These are phyloP conservation scores for Rhynchotus rufescens DNA, from an alignment of 2,797 vertebrate species.

Conservation along the genomic window DNA sequence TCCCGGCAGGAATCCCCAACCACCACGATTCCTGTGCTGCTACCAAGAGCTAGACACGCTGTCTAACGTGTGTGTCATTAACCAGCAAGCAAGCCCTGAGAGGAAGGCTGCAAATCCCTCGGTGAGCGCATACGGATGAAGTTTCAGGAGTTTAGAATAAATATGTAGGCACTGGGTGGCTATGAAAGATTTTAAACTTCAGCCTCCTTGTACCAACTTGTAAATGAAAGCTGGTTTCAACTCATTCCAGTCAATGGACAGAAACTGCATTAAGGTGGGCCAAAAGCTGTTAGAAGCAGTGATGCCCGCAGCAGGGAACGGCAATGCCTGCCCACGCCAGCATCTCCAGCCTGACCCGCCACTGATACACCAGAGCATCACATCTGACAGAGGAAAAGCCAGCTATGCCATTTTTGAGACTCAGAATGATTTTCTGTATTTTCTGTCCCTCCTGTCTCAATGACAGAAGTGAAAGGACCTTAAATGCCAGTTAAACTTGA, in stretches of 20 bases:
- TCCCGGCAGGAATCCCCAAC: constrained; percentile 30
- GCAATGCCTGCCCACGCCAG: neutral
- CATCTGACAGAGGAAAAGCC: neutral
- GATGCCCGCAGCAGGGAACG: neutral
- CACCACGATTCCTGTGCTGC: neutral
- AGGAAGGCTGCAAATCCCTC: constrained; percentile 12
- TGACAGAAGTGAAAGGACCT: neutral
- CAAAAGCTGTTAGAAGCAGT: neutral
- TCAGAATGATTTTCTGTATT: neutral
- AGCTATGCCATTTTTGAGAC: neutral
- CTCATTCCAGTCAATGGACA: neutral
- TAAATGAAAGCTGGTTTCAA: neutral
- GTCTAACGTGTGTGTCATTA: neutral
- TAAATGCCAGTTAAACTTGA: neutral
- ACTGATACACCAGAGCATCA: fast-evolving
- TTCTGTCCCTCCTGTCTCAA: neutral
- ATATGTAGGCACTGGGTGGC: neutral
- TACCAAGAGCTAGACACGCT: neutral
- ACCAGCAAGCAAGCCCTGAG: constrained; percentile 20
- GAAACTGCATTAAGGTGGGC: neutral
- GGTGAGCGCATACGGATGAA: neutral
- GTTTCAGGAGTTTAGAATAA: constrained; percentile 7
- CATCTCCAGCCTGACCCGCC: neutral
- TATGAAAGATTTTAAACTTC: neutral
- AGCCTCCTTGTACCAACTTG: neutral